Evolutionary conservation across 2,797 vertebrate species (phyloP).

Genomic region (Phataginus tricuspis): DNA sequence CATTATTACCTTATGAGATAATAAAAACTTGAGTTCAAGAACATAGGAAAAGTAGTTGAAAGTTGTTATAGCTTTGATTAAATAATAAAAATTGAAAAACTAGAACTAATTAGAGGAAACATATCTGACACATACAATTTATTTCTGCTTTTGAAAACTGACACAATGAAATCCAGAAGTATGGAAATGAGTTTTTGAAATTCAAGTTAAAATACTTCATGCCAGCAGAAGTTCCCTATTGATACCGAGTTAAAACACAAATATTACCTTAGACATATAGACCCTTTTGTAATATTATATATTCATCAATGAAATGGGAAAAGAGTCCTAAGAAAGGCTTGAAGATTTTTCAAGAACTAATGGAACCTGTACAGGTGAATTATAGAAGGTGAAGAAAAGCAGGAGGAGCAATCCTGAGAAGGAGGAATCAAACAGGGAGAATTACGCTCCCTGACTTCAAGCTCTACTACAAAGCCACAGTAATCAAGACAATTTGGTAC

Average conservation of each 20-base stretch:
- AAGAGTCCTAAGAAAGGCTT: neutral
- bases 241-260: neutral
- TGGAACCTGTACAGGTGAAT: neutral
- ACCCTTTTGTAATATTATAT: neutral
- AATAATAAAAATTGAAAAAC: neutral
- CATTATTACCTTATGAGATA: neutral
- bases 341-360: neutral
- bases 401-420: neutral
- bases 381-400: neutral
- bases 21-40: neutral
- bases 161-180: neutral
- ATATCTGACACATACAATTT: neutral
- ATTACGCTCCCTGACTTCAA: no score
- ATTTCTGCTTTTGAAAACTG: neutral
- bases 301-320: neutral
- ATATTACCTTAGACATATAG: neutral
- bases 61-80: neutral
- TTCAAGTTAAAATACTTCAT: neutral
- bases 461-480: no score
- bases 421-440: no score
- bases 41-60: neutral
- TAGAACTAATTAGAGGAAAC: neutral
- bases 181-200: neutral
- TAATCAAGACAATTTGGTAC: no score
- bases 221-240: neutral